Evolutionary conservation across 2,888 invertebrate genomes (phyloP).

Genomic region (Metacarcinus magister): DNA sequence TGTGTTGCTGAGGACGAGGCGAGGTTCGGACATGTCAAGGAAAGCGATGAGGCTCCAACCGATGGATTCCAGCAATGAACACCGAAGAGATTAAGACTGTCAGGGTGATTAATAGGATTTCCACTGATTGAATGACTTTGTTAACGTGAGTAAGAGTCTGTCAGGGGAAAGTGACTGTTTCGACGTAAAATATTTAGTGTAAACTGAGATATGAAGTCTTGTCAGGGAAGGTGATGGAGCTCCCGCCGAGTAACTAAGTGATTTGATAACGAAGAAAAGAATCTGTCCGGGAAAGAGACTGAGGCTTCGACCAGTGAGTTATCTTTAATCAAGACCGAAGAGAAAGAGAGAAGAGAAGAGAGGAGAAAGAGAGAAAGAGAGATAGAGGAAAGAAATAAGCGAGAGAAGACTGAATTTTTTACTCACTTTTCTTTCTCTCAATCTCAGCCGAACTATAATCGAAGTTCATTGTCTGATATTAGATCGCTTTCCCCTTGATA

Average conservation of each 20-base stretch:
- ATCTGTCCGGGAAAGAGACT: background rate
- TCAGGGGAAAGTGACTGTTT: background rate
- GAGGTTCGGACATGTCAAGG: background rate
- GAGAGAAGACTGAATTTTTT: background rate
- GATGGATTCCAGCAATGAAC: background rate
- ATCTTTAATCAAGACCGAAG: background rate
- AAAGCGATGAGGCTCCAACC: background rate
- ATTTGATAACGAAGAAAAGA: background rate
- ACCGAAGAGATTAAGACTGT: background rate
- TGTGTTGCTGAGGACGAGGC: background rate
- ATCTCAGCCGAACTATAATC: background rate
- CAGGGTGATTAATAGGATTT: background rate
- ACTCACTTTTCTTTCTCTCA: background rate
- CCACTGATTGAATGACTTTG: background rate
- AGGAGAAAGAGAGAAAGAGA: background rate
- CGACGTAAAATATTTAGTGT: background rate
- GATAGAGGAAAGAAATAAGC: background rate
- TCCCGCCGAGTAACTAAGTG: background rate
- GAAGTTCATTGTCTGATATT: background rate
- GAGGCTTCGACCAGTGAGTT: background rate
- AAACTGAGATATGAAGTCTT: background rate
- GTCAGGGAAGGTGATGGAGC: background rate
- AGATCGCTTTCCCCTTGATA: background rate
- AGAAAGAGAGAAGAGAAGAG: background rate
- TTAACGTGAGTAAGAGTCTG: background rate